A percentile compares a stretch with the other conserved stretches of the same genome.
These are phyloP conservation scores for Oxycera nigricornis DNA, from an alignment of 2,888 invertebrate species.

Conservation along the genomic window DNA sequence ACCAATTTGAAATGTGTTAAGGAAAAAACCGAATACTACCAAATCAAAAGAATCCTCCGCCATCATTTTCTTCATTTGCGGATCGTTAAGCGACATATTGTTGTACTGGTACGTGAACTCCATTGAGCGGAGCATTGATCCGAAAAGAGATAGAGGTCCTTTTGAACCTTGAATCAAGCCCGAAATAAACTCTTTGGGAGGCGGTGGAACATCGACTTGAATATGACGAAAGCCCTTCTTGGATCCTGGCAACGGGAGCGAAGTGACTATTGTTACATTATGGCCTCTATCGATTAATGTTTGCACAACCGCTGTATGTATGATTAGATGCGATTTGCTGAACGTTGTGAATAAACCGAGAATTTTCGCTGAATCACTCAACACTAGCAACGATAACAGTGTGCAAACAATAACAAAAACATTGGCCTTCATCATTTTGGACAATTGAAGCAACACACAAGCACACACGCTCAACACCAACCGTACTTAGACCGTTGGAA, in stretches of 20 bases:
- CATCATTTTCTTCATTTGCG: conserved; percentile 30
- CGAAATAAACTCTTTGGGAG: neutral
- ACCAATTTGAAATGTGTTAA: conserved; percentile 40
- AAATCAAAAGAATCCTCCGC: conserved; percentile 43
- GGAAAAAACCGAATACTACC: conserved; percentile 35
- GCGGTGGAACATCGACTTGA: conserved; percentile 1
- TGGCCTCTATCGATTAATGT: conserved; percentile 57
- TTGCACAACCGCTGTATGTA: conserved; percentile 56
- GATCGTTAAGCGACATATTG: neutral
- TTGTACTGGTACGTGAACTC: neutral
- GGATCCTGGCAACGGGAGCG: conserved; percentile 49
- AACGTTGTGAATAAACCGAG: conserved; percentile 58
- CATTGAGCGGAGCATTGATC: neutral
- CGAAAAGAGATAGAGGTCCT: neutral
- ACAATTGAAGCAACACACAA: neutral
- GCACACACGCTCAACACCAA: too few relatives aligned
- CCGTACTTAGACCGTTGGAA: neutral
- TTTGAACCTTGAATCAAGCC: neutral
- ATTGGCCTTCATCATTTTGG: neutral
- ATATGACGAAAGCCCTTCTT: conserved; percentile 28
- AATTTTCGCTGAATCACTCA: conserved; percentile 47
- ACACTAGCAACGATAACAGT: neutral
- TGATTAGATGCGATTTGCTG: conserved; percentile 58
- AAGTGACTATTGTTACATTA: conserved; percentile 57
- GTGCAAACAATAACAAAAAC: neutral